Percentiles rank a stretch among this genome's conserved stretches.
Conservation (phyloP, 2,797 vertebrate species). For the Varecia variegata region DNA sequence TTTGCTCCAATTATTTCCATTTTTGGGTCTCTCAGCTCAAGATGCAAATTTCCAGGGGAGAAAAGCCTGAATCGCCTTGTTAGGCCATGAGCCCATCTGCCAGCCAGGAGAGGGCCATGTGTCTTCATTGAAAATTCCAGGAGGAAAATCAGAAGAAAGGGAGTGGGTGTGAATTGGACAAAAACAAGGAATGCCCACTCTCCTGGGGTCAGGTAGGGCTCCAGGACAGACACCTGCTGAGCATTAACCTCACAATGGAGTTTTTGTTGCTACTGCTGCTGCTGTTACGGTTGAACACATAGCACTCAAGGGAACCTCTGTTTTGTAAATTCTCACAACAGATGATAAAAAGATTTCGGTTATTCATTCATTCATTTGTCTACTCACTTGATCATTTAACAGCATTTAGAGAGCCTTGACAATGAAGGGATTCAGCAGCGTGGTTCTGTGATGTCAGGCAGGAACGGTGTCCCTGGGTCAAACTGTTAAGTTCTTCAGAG, state of each 20-base stretch:
- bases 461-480: neutral
- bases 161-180: neutral
- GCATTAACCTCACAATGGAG: neutral
- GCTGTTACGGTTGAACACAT: neutral
- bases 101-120: neutral
- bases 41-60: neutral
- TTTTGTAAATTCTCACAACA: neutral
- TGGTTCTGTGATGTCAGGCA: neutral
- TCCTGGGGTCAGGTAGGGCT: neutral
- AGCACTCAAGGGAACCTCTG: neutral
- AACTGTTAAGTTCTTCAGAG: neutral
- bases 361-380: neutral
- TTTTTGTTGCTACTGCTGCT: neutral
- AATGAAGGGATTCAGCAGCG: neutral
- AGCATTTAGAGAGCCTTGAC: neutral
- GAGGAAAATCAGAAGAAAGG: neutral
- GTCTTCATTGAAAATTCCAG: neutral
- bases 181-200: neutral
- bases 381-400: neutral
- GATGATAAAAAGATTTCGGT: neutral
- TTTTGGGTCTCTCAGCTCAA: neutral
- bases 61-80: too few relatives aligned
- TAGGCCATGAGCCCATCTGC: neutral
- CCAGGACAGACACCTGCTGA: neutral
- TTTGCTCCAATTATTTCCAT: neutral